Conservation (phyloP, 2,797 vertebrate genomes). For the Thunnus albacares region DNA sequence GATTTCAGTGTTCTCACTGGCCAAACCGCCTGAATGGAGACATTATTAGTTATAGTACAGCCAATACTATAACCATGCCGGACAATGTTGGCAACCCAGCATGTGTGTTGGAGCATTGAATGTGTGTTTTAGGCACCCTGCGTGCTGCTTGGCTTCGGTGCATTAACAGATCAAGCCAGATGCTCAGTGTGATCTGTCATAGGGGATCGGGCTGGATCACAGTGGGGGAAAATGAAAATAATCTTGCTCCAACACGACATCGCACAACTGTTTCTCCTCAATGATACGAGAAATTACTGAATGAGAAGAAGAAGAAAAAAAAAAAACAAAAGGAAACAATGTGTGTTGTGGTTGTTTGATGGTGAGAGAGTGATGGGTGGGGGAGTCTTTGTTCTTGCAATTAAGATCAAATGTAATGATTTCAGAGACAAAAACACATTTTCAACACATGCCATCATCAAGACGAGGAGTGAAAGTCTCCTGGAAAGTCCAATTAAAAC, state of each 20-base stretch:
- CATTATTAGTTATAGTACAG: slow-evolving; percentile 41
- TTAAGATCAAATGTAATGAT: slow-evolving; percentile 70
- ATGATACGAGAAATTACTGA: slow-evolving; percentile 23
- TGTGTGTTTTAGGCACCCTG: slow-evolving; percentile 52
- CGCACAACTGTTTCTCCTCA: slow-evolving; percentile 44
- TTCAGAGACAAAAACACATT: slow-evolving; percentile 62
- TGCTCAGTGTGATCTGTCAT: slow-evolving; percentile 58
- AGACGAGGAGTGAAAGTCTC: slow-evolving; percentile 54
- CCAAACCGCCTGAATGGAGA: slow-evolving; percentile 50
- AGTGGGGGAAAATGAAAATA: slow-evolving; percentile 56
- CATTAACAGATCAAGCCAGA: slow-evolving; percentile 58
- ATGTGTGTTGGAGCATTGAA: slow-evolving; percentile 43
- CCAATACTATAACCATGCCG: slow-evolving; percentile 21
- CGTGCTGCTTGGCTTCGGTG: slow-evolving; percentile 44
- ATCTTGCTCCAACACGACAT: slow-evolving; percentile 27
- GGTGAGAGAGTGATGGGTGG: slow-evolving; percentile 33
- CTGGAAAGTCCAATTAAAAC: slow-evolving; percentile 77
- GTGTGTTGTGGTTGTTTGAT: slow-evolving; percentile 34
- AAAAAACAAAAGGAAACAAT: slow-evolving; percentile 45
- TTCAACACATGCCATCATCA: slow-evolving; percentile 55
- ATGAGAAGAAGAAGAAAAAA: slow-evolving; percentile 14
- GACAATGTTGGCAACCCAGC: slow-evolving; percentile 40
- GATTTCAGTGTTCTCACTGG: slow-evolving; percentile 18
- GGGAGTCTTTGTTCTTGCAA: slow-evolving; percentile 61
- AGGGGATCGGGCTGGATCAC: slow-evolving; percentile 45